These are phyloP conservation scores for Eurytoma adleriae DNA, from an alignment of 2,888 invertebrate species.

Conservation along the genomic window DNA sequence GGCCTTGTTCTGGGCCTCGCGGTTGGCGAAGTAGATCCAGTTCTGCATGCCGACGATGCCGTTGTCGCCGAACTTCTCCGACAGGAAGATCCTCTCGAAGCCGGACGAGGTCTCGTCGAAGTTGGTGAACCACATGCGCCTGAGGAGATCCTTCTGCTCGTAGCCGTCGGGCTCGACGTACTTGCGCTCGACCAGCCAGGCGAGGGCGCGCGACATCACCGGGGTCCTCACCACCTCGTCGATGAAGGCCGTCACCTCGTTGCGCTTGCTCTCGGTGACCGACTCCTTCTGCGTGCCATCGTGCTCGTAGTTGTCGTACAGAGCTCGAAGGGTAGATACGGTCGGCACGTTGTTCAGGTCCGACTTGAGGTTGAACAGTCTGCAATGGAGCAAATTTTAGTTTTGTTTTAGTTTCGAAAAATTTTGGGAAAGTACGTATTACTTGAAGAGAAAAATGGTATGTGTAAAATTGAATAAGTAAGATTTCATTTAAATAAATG, in stretches of 20 bases:
- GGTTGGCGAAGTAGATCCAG: conserved; percentile 87
- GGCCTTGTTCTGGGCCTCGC: conserved; percentile 80
- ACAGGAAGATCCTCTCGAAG: conserved; percentile 94
- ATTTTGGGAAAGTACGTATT: too few species aligned
- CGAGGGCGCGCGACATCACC: conserved; percentile 65
- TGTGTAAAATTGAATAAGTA: too few species aligned
- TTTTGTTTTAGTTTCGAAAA: background rate
- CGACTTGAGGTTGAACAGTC: conserved; percentile 64
- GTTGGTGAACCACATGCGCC: conserved; percentile 87
- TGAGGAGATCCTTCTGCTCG: conserved; percentile 83
- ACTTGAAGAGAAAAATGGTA: too few species aligned
- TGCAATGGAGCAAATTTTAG: conserved; percentile 49
- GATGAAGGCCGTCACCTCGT: conserved; percentile 66
- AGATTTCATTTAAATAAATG: too few species aligned
- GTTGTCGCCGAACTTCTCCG: conserved; percentile 87
- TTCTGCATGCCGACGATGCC: conserved; percentile 88
- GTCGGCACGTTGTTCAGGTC: conserved; percentile 64
- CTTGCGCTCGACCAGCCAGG: conserved; percentile 65
- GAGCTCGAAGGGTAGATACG: conserved; percentile 62
- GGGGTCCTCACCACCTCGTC: conserved; percentile 68
- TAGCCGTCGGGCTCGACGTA: conserved; percentile 68
- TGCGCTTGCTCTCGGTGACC: conserved; percentile 61
- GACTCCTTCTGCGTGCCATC: conserved; percentile 65
- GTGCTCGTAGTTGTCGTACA: conserved; percentile 66
- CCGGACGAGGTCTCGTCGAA: conserved; percentile 90